These are phyloP conservation scores for Romanogobio albipinnatus DNA, from an alignment of 2,113 vertebrate species.

Conservation along the genomic window DNA sequence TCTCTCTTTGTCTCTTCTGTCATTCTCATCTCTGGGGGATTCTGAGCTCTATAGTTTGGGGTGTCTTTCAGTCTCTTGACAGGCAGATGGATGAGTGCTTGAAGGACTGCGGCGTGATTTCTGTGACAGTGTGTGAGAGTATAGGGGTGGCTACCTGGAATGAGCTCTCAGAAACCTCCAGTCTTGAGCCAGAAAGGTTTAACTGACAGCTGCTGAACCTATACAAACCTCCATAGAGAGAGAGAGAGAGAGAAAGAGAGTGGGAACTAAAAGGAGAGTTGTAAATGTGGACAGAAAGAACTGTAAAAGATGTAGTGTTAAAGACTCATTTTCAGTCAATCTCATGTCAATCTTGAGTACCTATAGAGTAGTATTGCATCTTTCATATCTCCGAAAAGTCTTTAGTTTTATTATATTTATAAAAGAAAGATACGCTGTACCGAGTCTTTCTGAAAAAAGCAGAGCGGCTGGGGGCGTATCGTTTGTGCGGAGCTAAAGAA, in stretches of 20 bases:
- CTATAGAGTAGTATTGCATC: no score
- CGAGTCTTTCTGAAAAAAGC: no score
- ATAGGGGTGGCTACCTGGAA: conserved; percentile 36
- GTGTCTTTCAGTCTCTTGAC: conserved; percentile 53
- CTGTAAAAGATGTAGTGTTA: conserved; percentile 16
- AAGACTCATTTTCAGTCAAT: no score
- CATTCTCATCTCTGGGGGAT: conserved; percentile 39
- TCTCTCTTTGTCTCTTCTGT: conserved; percentile 37
- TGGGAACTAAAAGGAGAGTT: background rate
- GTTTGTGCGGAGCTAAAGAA: no score
- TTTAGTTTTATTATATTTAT: no score
- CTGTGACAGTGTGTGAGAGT: conserved; percentile 47
- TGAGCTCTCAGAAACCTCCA: conserved; percentile 49
- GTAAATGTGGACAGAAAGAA: background rate
- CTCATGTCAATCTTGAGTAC: no score
- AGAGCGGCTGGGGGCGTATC: no score
- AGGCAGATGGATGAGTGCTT: conserved; percentile 47
- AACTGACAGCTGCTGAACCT: conserved; percentile 30
- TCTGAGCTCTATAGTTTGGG: conserved; percentile 43
- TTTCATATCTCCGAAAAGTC: no score
- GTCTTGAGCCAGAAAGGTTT: conserved; percentile 30
- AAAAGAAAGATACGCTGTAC: no score
- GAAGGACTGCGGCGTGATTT: conserved; percentile 43
- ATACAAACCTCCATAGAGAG: background rate
- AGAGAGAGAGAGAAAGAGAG: background rate